Percentiles rank a stretch among this genome's conserved stretches.
phyloP scores from a whole-genome alignment of 2,888 invertebrate species.

The Thysanoteuthis rhombus region DNA sequence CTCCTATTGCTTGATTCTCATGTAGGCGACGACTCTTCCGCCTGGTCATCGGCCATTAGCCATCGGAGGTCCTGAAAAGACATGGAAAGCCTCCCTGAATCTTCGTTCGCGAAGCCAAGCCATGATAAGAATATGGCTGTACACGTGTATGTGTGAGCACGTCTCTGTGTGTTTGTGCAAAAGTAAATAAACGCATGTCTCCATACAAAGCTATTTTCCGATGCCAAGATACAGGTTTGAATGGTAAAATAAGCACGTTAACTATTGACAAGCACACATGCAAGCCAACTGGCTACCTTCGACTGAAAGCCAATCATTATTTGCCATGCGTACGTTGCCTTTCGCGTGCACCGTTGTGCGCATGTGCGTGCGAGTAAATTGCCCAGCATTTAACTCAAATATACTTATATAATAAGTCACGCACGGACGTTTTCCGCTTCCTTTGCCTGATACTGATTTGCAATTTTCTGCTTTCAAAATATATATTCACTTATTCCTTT shows the following conservation, averaged over 20 bases:
- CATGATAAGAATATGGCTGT: too few relatives aligned
- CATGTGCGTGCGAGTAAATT: neutral
- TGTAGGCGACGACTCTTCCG: too few relatives aligned
- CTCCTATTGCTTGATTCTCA: too few relatives aligned
- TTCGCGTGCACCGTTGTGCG: neutral
- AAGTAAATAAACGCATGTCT: too few relatives aligned
- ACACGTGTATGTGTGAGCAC: too few relatives aligned
- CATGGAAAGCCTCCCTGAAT: too few relatives aligned
- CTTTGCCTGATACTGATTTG: neutral
- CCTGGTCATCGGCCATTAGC: too few relatives aligned
- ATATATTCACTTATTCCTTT: neutral
- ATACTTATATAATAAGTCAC: slow-evolving; percentile 12
- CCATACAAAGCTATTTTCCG: too few relatives aligned
- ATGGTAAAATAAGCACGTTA: neutral
- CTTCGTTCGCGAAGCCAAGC: too few relatives aligned
- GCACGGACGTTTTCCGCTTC: neutral
- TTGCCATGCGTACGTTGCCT: neutral
- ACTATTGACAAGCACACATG: neutral
- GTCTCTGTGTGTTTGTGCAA: too few relatives aligned
- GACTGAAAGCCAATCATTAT: neutral
- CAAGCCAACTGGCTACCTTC: neutral
- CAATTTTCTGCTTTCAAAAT: neutral
- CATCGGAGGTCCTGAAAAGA: too few relatives aligned
- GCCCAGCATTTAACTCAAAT: slow-evolving; percentile 12
- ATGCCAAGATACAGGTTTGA: neutral